These are phyloP conservation scores for Onthophagus taurus DNA, from an alignment of 1,140 invertebrate species.

Conservation along the genomic window DNA sequence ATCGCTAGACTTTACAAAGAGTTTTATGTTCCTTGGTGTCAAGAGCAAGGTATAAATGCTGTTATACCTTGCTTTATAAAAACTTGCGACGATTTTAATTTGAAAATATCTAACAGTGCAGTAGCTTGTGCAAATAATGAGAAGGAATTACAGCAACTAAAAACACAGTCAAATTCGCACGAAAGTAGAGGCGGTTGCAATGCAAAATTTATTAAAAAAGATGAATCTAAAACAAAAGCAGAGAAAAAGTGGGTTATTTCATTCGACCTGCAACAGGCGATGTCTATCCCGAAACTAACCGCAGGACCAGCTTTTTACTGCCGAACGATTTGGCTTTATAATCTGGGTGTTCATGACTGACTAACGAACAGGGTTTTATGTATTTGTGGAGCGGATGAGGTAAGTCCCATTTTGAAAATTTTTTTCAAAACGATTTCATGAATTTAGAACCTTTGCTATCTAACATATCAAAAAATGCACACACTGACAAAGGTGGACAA, in stretches of 20 bases:
- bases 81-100: no score
- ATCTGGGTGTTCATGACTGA: conserved; percentile 15
- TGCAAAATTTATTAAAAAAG: conserved; percentile 11
- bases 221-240: not conserved
- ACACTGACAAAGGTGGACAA: no score
- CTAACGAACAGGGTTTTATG: conserved; percentile 10
- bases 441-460: no score
- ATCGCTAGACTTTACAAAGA: conserved; percentile 12
- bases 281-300: conserved; percentile 3
- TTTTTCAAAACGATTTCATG: no score
- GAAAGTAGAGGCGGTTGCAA: conserved; percentile 4
- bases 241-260: conserved; percentile 9
- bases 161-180: conserved; percentile 1
- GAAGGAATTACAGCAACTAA: conserved; percentile 10
- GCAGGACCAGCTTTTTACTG: conserved; percentile 10
- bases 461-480: no score
- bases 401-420: no score
- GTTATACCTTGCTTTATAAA: no score
- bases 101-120: conserved; percentile 13
- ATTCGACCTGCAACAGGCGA: conserved; percentile 9
- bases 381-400: conserved; percentile 18
- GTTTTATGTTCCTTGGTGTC: conserved; percentile 15
- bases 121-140: conserved; percentile 12
- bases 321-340: conserved; percentile 13
- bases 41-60: conserved; percentile 5